Conservation (phyloP, 2,888 invertebrate genomes). For the Coenonympha arcania region DNA sequence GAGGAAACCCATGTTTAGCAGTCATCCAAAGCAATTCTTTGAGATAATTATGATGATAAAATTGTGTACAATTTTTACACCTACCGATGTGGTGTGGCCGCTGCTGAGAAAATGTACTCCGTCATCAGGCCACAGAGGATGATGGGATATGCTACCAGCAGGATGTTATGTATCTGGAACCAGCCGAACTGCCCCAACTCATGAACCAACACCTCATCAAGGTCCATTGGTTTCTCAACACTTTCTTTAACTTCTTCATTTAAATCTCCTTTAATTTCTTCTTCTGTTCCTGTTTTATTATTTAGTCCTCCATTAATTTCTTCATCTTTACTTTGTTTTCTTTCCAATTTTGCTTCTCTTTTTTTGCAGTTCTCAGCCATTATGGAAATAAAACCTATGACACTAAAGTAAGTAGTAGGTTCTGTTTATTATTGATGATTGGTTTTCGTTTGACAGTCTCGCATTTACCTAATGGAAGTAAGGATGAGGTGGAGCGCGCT, state of each 20-base stretch:
- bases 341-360: background rate
- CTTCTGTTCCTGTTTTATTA: no score
- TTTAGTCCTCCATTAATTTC: background rate
- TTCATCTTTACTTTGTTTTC: background rate
- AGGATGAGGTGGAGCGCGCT: no score
- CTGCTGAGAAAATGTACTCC: constrained; percentile 81
- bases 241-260: no score
- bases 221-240: constrained; percentile 32
- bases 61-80: background rate
- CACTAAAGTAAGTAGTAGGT: no score
- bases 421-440: no score
- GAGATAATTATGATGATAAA: no score
- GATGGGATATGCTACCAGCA: constrained; percentile 74
- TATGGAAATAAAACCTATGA: no score
- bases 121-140: constrained; percentile 76
- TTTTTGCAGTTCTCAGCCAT: background rate
- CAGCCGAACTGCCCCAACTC: constrained; percentile 75
- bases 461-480: no score
- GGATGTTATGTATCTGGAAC: constrained; percentile 74
- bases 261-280: background rate
- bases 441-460: no score
- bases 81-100: constrained; percentile 79
- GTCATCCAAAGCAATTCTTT: no score
- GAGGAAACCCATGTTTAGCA: no score
- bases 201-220: constrained; percentile 59